Evolutionary conservation across 2,113 vertebrate species (phyloP).

Genomic region (Apteryx owenii): DNA sequence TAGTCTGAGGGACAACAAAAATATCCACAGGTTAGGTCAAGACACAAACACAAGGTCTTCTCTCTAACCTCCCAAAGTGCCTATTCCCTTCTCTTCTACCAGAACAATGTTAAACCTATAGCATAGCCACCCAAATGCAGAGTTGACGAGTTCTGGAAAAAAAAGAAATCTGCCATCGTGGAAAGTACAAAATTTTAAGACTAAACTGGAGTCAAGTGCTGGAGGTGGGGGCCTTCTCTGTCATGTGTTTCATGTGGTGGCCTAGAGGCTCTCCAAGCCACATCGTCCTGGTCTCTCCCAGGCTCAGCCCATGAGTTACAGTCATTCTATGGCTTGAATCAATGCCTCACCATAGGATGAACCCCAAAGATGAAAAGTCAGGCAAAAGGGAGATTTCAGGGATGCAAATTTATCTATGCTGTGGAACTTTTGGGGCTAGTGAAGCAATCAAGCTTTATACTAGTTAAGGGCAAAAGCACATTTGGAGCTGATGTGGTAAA

Average conservation of each 20-base stretch:
- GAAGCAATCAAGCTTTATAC: neutral
- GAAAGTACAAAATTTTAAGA: neutral
- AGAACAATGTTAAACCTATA: neutral
- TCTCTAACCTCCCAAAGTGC: no score
- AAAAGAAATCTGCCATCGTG: neutral
- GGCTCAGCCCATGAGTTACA: neutral
- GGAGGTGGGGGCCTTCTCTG: neutral
- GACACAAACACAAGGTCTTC: neutral
- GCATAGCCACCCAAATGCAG: neutral
- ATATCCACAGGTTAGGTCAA: neutral
- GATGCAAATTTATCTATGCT: neutral
- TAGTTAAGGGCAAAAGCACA: neutral
- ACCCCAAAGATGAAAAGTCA: neutral
- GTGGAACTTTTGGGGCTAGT: neutral
- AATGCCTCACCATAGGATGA: neutral
- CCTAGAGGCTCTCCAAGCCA: neutral
- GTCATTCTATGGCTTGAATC: neutral
- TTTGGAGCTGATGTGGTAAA: neutral
- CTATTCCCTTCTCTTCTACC: neutral
- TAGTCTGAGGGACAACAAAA: conserved; percentile 84
- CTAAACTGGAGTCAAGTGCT: neutral
- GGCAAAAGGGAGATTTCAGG: neutral
- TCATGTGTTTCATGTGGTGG: neutral
- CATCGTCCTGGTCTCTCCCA: neutral
- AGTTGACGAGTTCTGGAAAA: neutral